A percentile compares a stretch with the other conserved stretches of the same genome.
phyloP scores from a whole-genome alignment of 2,113 vertebrate species.

The Poeciliopsis turrubarensis region DNA sequence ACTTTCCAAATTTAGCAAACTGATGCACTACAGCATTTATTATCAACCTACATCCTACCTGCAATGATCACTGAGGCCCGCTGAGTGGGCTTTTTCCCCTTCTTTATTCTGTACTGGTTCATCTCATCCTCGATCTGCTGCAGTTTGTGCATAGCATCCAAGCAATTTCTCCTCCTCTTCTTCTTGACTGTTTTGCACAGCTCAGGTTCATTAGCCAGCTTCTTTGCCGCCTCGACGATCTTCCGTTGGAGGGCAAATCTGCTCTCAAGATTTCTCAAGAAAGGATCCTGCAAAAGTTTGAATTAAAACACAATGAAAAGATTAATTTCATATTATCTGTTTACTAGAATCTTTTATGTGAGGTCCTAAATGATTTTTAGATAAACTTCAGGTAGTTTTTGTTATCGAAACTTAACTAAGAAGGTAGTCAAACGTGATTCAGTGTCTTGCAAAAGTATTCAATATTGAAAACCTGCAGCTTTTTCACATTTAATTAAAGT shows the following conservation, averaged over 20 bases:
- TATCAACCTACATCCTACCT: conserved; percentile 72
- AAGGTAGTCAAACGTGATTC: too few species aligned
- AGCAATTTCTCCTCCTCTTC: conserved; percentile 91
- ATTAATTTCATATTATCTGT: background rate
- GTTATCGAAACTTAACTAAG: too few species aligned
- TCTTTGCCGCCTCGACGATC: conserved; percentile 94
- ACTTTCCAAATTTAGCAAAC: background rate
- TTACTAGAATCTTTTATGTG: background rate
- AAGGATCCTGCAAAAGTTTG: conserved; percentile 83
- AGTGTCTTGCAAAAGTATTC: too few species aligned
- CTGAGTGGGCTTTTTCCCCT: conserved; percentile 90
- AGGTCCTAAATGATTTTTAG: background rate
- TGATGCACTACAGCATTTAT: background rate
- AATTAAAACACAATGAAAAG: background rate
- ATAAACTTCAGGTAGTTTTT: too few species aligned
- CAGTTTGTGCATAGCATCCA: conserved; percentile 90
- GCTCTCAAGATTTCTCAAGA: conserved; percentile 92
- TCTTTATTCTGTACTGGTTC: conserved; percentile 92
- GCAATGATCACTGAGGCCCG: conserved; percentile 85
- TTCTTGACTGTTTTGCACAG: conserved; percentile 94
- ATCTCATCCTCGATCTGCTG: conserved; percentile 95
- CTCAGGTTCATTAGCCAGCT: conserved; percentile 89
- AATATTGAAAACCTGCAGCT: too few species aligned
- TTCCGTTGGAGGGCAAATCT: conserved; percentile 95
- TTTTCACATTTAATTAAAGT: too few species aligned